Conservation (phyloP, 1,140 invertebrate species). For the Drosophila santomea region DNA sequence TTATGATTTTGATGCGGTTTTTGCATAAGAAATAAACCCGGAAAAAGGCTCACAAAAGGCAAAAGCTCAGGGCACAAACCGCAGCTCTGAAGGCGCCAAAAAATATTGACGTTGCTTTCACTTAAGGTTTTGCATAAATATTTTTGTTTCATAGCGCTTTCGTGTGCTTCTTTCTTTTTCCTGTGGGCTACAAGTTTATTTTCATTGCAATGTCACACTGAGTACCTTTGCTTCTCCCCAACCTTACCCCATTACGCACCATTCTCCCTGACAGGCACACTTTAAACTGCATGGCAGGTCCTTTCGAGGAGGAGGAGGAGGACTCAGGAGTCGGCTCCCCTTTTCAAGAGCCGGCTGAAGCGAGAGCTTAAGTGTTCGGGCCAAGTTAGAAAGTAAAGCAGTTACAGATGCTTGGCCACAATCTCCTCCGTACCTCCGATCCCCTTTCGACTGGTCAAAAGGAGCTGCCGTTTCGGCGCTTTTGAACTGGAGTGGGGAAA, state of each 20-base stretch:
- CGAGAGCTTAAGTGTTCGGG: slow-evolving; percentile 56
- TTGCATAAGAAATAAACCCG: slow-evolving; percentile 65
- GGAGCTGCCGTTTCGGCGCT: slow-evolving; percentile 17
- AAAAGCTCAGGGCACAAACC: slow-evolving; percentile 3
- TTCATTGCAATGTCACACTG: slow-evolving; percentile 66
- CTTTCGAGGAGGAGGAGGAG: slow-evolving; percentile 11
- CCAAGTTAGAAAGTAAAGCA: slow-evolving; percentile 43
- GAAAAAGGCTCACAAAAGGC: slow-evolving; percentile 36
- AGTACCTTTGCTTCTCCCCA: slow-evolving; percentile 12
- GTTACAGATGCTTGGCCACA: slow-evolving; percentile 26
- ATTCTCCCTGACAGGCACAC: slow-evolving; percentile 27
- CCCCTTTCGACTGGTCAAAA: slow-evolving; percentile 19
- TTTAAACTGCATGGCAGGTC: slow-evolving; percentile 40
- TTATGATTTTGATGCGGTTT: slow-evolving; percentile 46
- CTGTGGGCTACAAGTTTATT: slow-evolving; percentile 51
- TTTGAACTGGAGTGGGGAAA: slow-evolving; percentile 20
- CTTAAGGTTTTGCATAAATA: slow-evolving; percentile 75
- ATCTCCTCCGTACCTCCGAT: not conserved
- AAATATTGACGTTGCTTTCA: slow-evolving; percentile 61
- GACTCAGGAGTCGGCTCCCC: slow-evolving; percentile 36
- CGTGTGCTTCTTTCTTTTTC: slow-evolving; percentile 8
- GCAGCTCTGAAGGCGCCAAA: slow-evolving; percentile 37
- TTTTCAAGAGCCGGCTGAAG: slow-evolving; percentile 41
- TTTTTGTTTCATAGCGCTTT: slow-evolving; percentile 63
- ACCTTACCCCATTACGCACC: too few relatives aligned